phyloP scores from a whole-genome alignment of 2,113 vertebrate genomes.

The Microtus montanus region DNA sequence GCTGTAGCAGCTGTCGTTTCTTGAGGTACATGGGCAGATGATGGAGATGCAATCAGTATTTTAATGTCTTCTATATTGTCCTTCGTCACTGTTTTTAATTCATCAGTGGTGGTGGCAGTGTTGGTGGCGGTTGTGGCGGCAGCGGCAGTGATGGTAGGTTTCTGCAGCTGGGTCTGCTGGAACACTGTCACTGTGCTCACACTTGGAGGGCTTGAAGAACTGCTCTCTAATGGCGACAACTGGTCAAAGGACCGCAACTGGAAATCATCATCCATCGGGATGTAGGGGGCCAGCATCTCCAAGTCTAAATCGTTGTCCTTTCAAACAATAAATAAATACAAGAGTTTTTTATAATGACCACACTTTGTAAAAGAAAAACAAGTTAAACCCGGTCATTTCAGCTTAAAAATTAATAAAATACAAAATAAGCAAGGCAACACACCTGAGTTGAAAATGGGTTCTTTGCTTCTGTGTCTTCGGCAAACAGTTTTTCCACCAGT shows the following conservation, averaged over 20 bases:
- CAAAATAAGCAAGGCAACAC: constrained; percentile 62
- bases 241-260: constrained; percentile 93
- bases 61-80: constrained; percentile 80
- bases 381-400: constrained; percentile 44
- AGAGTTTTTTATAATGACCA: constrained; percentile 41
- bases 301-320: constrained; percentile 93
- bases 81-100: constrained; percentile 74
- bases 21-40: constrained; percentile 79
- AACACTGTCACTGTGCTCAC: constrained; percentile 76
- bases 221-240: constrained; percentile 87
- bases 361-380: constrained; percentile 44
- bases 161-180: constrained; percentile 75
- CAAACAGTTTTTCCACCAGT: constrained; percentile 98
- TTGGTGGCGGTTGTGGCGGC: background rate
- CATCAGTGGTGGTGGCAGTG: constrained; percentile 68
- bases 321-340: constrained; percentile 53
- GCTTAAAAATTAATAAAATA: constrained; percentile 40
- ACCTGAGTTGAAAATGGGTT: constrained; percentile 94
- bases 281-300: constrained; percentile 98
- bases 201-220: constrained; percentile 81
- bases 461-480: constrained; percentile 96
- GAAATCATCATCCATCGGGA: constrained; percentile 99
- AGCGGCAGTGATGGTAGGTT: constrained; percentile 30
- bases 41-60: constrained; percentile 81
- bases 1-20: constrained; percentile 84